A percentile compares a stretch with the other conserved stretches of the same genome.
phyloP scores from a whole-genome alignment of 2,888 invertebrate species.

The Eupeodes luniger region DNA sequence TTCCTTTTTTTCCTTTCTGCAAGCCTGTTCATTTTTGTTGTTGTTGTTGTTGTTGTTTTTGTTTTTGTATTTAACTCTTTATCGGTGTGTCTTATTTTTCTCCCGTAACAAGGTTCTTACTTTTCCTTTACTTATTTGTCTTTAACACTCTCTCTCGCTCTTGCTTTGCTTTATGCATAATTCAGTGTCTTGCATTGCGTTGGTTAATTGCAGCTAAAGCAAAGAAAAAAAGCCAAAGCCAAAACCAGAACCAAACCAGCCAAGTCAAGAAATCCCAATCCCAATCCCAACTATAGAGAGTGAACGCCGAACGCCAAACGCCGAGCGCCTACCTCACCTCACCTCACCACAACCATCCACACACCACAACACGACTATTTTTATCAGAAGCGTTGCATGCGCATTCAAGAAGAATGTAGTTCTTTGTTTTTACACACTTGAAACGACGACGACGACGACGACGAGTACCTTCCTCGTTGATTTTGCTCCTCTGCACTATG shows the following conservation, averaged over 20 bases:
- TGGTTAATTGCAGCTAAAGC: constrained; percentile 69
- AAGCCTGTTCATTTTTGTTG: constrained; percentile 19
- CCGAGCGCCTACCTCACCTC: neutral
- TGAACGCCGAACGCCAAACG: neutral
- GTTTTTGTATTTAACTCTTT: constrained; percentile 13
- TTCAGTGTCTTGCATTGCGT: constrained; percentile 57
- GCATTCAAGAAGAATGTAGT: constrained; percentile 71
- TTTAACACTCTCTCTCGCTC: constrained; percentile 50
- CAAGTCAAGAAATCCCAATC: neutral
- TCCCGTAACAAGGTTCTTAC: constrained; percentile 39
- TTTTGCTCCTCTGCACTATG: neutral
- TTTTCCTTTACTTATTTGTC: constrained; percentile 39
- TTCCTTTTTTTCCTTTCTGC: constrained; percentile 44
- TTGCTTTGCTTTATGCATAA: constrained; percentile 60
- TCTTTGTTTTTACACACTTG: constrained; percentile 62
- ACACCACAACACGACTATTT: constrained; percentile 64
- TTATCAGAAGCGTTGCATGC: constrained; percentile 71
- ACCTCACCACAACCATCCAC: constrained; percentile 49
- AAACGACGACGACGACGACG: neutral
- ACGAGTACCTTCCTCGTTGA: constrained; percentile 10
- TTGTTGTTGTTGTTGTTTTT: constrained; percentile 11
- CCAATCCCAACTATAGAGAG: constrained; percentile 24
- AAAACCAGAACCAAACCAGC: constrained; percentile 9
- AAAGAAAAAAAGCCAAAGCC: neutral
- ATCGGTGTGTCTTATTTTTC: constrained; percentile 39